These are phyloP conservation scores for Cheiracanthium punctorium DNA, from an alignment of 2,888 invertebrate genomes.

Conservation along the genomic window DNA sequence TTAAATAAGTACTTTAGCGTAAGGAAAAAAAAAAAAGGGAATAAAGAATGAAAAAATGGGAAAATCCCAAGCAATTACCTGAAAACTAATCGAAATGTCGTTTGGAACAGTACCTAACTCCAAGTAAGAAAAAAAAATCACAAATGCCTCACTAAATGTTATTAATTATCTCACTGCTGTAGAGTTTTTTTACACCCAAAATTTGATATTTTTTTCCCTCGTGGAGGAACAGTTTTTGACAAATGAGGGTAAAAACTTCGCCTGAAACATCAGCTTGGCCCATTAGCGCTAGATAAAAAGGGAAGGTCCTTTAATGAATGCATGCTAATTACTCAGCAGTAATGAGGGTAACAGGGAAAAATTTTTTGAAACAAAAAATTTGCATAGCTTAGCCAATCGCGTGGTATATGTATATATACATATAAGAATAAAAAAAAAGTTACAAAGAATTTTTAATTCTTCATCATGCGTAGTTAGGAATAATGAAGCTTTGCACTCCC, in stretches of 20 bases:
- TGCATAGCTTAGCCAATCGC: slow-evolving; percentile 18
- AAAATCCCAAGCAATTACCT: slow-evolving; percentile 2
- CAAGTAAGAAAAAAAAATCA: slow-evolving; percentile 25
- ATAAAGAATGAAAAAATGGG: background rate
- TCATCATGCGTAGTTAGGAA: slow-evolving; percentile 58
- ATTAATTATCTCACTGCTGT: slow-evolving; percentile 50
- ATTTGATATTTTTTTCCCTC: background rate
- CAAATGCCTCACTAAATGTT: slow-evolving; percentile 45
- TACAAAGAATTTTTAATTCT: slow-evolving; percentile 57
- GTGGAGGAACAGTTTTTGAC: slow-evolving; percentile 30
- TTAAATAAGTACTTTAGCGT: slow-evolving; percentile 7
- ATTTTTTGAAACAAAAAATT: slow-evolving; percentile 13
- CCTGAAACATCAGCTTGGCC: slow-evolving; percentile 49
- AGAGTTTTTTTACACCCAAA: slow-evolving; percentile 10
- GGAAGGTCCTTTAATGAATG: slow-evolving; percentile 38
- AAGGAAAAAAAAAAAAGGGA: background rate
- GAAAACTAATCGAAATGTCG: slow-evolving; percentile 44
- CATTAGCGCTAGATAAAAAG: slow-evolving; percentile 59
- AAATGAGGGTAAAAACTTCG: slow-evolving; percentile 60
- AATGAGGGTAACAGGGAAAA: slow-evolving; percentile 41
- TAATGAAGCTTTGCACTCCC: slow-evolving; percentile 47
- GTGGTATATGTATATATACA: too few relatives aligned
- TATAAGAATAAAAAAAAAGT: slow-evolving; percentile 1
- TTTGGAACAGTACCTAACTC: slow-evolving; percentile 41
- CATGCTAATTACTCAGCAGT: slow-evolving; percentile 57